phyloP scores from a whole-genome alignment of 1,140 invertebrate species.

The Nebria ingens region DNA sequence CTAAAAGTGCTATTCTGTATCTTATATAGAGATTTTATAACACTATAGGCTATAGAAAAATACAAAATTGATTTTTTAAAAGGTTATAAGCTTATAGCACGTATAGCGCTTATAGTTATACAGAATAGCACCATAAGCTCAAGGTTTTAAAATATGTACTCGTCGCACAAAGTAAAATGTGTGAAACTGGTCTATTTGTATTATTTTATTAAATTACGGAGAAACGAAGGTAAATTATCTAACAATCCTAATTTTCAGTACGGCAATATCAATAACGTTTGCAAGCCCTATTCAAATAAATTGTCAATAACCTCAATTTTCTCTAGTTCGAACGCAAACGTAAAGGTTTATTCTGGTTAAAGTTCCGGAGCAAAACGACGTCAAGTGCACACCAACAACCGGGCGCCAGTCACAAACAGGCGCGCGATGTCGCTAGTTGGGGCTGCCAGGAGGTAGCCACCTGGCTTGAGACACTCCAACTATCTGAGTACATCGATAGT shows the following conservation, averaged over 20 bases:
- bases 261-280: neutral
- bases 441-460: constrained; percentile 59
- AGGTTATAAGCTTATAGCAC: too few species aligned
- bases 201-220: too few species aligned
- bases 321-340: constrained; percentile 44
- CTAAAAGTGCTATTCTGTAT: too few species aligned
- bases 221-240: too few species aligned
- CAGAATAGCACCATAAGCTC: too few species aligned
- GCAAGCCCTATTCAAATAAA: neutral
- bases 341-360: constrained; percentile 48
- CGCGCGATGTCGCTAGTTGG: constrained; percentile 48
- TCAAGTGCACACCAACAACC: constrained; percentile 31
- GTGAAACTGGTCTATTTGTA: too few species aligned
- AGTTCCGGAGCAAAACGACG: constrained; percentile 40
- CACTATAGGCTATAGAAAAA: too few species aligned
- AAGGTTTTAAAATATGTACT: too few species aligned
- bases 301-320: constrained; percentile 11
- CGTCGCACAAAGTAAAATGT: too few species aligned
- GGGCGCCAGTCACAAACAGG: constrained; percentile 31
- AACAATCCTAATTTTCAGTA: neutral
- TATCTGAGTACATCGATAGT: constrained; percentile 75
- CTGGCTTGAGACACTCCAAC: constrained; percentile 81
- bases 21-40: too few species aligned
- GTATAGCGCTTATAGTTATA: too few species aligned
- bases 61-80: too few species aligned